A percentile compares a stretch with the other conserved stretches of the same genome.
These are phyloP conservation scores for Platycercus adscitus DNA, from an alignment of 2,113 vertebrate genomes.

Conservation along the genomic window DNA sequence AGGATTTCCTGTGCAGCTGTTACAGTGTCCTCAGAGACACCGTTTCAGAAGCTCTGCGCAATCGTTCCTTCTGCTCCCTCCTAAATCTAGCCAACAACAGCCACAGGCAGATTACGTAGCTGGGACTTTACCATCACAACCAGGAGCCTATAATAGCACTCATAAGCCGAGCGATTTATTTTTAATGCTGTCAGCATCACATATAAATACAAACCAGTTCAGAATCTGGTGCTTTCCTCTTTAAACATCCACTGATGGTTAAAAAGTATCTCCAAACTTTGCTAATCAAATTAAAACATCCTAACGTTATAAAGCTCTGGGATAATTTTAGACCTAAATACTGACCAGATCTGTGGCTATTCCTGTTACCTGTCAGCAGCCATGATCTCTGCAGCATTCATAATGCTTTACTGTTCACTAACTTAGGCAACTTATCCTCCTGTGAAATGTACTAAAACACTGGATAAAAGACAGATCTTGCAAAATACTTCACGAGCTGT, in stretches of 20 bases:
- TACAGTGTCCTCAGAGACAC: not conserved
- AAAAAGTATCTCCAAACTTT: not conserved
- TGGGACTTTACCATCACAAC: not conserved
- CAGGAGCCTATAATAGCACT: not conserved
- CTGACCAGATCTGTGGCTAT: not conserved
- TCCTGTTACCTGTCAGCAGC: not conserved
- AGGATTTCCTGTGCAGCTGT: constrained; percentile 4
- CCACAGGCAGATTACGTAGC: not conserved
- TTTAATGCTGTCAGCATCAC: not conserved
- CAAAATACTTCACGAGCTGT: not conserved
- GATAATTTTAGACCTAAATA: constrained; percentile 25
- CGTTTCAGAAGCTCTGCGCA: not conserved
- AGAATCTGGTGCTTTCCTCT: not conserved
- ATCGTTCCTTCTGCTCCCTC: not conserved
- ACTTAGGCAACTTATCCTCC: not conserved
- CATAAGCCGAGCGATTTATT: not conserved
- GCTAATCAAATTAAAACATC: not conserved
- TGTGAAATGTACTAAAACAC: not conserved
- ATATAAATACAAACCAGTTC: not conserved
- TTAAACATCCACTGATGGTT: not conserved
- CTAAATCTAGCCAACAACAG: not conserved
- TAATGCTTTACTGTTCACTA: not conserved
- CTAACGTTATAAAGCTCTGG: not conserved
- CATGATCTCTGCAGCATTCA: not conserved
- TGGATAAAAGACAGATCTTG: not conserved